phyloP scores from a whole-genome alignment of 2,113 vertebrate species.

The Tympanuchus pallidicinctus region DNA sequence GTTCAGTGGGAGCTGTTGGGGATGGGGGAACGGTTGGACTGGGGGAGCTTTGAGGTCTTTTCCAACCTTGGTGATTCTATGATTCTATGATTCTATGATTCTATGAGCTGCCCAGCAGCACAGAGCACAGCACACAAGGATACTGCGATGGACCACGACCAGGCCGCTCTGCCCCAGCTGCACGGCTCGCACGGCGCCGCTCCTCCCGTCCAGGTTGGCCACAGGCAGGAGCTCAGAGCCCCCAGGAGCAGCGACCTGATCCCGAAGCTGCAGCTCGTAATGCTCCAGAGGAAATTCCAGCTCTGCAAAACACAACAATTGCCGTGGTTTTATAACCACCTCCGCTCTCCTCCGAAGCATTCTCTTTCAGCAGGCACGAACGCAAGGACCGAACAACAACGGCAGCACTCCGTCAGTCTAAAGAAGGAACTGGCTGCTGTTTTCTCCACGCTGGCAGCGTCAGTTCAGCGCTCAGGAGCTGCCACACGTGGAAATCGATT shows the following conservation, averaged over 20 bases:
- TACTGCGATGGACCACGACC: conserved; percentile 68
- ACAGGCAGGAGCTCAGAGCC: conserved; percentile 15
- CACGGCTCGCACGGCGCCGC: conserved; percentile 58
- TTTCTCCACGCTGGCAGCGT: too few species aligned
- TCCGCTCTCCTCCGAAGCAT: not conserved
- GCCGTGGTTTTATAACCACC: too few species aligned
- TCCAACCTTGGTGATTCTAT: too few species aligned
- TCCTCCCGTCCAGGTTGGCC: conserved; percentile 51
- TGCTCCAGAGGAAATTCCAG: conserved; percentile 65
- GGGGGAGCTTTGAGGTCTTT: too few species aligned
- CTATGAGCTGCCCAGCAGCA: not conserved
- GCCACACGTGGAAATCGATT: not conserved
- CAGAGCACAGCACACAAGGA: conserved; percentile 12
- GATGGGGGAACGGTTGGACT: too few species aligned
- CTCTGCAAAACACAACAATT: conserved; percentile 47
- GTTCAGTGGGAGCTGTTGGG: too few species aligned
- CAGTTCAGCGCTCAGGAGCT: not conserved
- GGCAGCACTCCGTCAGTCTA: too few species aligned
- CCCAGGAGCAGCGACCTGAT: not conserved
- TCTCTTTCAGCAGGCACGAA: not conserved
- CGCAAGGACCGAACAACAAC: not conserved
- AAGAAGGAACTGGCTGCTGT: not conserved
- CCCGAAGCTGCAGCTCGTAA: conserved; percentile 46
- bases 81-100: too few species aligned
- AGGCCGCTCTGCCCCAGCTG: conserved; percentile 63